Base-by-base conservation (phyloP, 2,113 vertebrate species). In the Sisor rabdophorus region DNA sequence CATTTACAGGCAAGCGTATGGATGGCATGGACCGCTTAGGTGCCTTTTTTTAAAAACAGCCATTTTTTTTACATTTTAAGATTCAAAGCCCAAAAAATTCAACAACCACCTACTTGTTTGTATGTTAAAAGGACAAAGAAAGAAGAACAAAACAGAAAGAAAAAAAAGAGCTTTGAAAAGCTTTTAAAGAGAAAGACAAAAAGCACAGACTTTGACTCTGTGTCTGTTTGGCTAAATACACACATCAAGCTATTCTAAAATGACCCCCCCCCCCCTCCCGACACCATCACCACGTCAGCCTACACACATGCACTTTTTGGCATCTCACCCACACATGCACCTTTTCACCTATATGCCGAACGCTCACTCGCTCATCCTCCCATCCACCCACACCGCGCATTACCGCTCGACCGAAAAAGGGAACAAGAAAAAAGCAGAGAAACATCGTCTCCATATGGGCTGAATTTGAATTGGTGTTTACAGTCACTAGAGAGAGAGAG, bases 301-400 rank as follows among this genome's bases (percentile, higher is more conserved):
- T 87, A 87, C 87, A 87, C 84, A 71, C 68, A 78, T 81, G 87
- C 85, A 81, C 77, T 82, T 89, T 87, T 89, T 91, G 88, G 87
- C 87, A 87, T 75, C 73, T 77, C 79, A 80, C 81, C 73, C 81
- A 77, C 77, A 69, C 84, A 78, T n/a, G 50, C 73, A 79, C 63
- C 73, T 79, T 44, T 73, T 69, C 53, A 71, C 53, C 70, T 47
- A 52, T 64, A 69, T 22, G 20, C 73, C 15, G 63, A 44, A 44
- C 40, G 8, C 22, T 65, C 59, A 40, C 40, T 71, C 28, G 9
- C 71, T 69, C 44, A 24, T 6, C 36, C 50, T 53, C 36, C 53
- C 55, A 56, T 48, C 48, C 79, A 52, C 71, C 77, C 76, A 79
- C 79, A 80, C 67, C 67, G 50, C 12, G 16, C 77, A 76, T 67